Evolutionary conservation across 2,888 invertebrate genomes (phyloP).

Genomic region (Enchytraeus crypticus): DNA sequence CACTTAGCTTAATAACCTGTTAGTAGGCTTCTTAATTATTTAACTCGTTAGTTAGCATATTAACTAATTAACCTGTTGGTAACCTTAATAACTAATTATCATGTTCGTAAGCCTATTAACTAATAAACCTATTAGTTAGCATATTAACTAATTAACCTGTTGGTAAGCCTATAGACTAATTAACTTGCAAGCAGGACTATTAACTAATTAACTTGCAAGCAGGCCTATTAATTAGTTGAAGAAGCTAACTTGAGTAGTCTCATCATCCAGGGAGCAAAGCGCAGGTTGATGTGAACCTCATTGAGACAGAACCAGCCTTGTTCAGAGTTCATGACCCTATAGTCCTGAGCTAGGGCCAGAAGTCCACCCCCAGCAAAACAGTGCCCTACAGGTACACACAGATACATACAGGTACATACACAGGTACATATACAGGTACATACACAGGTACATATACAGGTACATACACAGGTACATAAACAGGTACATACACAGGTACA

Average conservation of each 20-base stretch:
- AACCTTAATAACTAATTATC: too few species aligned
- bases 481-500: neutral
- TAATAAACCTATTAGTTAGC: too few species aligned
- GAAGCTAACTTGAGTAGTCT: conserved; percentile 9
- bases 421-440: neutral
- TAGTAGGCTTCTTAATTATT: too few species aligned
- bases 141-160: too few species aligned
- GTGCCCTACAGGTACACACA: conserved; percentile 29
- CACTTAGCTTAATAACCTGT: too few species aligned
- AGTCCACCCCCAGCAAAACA: conserved; percentile 36
- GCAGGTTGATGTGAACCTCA: conserved; percentile 27
- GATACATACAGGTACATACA: too few species aligned
- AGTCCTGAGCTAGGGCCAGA: conserved; percentile 32
- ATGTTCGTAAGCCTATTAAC: too few species aligned
- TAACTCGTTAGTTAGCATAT: too few species aligned
- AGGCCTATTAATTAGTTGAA: too few species aligned
- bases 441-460: neutral
- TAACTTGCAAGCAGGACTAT: neutral
- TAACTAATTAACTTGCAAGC: neutral
- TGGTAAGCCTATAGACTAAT: too few species aligned
- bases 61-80: too few species aligned
- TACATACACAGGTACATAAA: neutral
- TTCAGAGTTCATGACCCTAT: conserved; percentile 29
- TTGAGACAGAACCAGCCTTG: conserved; percentile 35
- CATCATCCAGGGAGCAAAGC: conserved; percentile 14